phyloP scores from a whole-genome alignment of 2,797 vertebrate genomes.

The Furcifer pardalis region DNA sequence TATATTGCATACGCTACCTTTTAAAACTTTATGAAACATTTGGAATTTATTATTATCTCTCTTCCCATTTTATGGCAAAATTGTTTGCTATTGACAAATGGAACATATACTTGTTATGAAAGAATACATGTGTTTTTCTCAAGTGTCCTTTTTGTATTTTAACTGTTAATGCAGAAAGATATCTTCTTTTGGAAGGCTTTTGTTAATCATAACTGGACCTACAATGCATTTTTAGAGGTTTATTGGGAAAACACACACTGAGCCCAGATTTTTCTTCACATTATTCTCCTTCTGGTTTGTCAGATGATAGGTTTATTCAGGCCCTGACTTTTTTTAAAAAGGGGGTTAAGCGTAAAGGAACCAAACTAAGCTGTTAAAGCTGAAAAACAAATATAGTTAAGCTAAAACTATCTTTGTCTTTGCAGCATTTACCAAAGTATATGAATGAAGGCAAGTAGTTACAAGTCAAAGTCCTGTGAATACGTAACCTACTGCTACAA shows the following conservation, averaged over 20 bases:
- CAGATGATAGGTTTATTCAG: neutral
- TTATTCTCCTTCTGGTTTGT: neutral
- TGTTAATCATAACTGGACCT: neutral
- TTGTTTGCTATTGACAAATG: neutral
- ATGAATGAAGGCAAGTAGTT: constrained; percentile 1
- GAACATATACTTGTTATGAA: constrained; percentile 1
- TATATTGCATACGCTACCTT: constrained; percentile 55
- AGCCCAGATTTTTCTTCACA: neutral
- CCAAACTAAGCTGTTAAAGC: constrained; percentile 11
- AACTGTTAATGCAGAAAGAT: neutral
- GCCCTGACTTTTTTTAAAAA: neutral
- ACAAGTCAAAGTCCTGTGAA: neutral
- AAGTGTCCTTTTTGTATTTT: neutral
- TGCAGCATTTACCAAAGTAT: constrained; percentile 7
- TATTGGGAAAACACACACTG: neutral
- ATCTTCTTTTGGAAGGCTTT: neutral
- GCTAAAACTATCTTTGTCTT: neutral
- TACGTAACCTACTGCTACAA: neutral
- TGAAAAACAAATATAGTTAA: constrained; percentile 1
- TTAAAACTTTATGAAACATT: constrained; percentile 40
- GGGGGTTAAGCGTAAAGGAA: neutral
- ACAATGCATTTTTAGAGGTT: rapidly evolving
- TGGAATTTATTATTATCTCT: neutral
- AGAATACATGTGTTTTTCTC: neutral
- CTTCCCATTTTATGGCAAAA: neutral